Conservation (phyloP, 2,113 vertebrate species). For the Periophthalmus modestus region DNA sequence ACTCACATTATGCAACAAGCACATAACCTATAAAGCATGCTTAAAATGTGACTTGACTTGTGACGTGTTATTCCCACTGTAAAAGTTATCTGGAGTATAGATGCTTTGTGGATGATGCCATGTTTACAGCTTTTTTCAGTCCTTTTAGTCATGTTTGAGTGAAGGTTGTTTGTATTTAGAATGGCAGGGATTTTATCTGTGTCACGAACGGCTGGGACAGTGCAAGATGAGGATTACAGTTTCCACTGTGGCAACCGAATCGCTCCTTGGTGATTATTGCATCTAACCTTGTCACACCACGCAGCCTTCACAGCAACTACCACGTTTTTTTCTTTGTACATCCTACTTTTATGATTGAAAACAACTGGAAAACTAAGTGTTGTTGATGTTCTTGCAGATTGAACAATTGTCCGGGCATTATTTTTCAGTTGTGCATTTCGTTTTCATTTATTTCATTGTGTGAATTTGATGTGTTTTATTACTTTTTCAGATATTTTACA, state of each 20-base stretch:
- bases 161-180: neutral
- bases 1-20: neutral
- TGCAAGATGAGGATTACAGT: conserved; percentile 55
- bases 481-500: neutral
- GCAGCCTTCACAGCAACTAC: neutral
- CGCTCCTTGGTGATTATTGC: neutral
- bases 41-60: neutral
- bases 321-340: neutral
- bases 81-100: neutral
- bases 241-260: conserved; percentile 37
- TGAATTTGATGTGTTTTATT: neutral
- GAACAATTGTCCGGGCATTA: neutral
- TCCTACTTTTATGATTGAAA: neutral
- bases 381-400: neutral
- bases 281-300: neutral
- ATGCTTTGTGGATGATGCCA: neutral
- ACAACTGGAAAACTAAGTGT: neutral
- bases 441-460: neutral
- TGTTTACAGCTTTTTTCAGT: neutral
- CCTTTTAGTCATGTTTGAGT: neutral
- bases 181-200: conserved; percentile 43
- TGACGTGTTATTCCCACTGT: neutral
- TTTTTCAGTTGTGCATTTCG: neutral
- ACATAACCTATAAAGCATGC: neutral
- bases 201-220: conserved; percentile 33